phyloP scores from a whole-genome alignment of 2,888 invertebrate genomes.

The Empis livida region DNA sequence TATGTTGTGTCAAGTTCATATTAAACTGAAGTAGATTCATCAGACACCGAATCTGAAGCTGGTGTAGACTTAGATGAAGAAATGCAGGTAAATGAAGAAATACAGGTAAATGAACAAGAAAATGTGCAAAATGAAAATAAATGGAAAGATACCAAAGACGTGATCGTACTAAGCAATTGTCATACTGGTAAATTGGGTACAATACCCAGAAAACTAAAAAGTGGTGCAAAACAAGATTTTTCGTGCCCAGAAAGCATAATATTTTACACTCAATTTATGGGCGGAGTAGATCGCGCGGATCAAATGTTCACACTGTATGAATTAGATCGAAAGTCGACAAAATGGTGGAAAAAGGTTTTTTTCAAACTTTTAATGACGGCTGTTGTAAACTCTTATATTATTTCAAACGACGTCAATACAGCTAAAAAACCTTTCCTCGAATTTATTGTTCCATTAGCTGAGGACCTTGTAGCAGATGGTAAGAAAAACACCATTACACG shows the following conservation, averaged over 20 bases:
- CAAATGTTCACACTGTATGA: conserved; percentile 5
- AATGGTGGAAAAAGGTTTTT: neutral
- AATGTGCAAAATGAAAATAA: neutral
- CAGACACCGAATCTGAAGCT: too few species aligned
- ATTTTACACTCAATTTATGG: neutral
- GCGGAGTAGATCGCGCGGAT: conserved; percentile 2
- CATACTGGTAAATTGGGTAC: neutral
- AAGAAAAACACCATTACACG: neutral
- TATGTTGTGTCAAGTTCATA: too few species aligned
- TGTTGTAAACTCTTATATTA: conserved; percentile 5
- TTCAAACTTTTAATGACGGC: conserved; percentile 5
- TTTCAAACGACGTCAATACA: conserved; percentile 1
- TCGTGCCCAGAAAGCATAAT: too few species aligned
- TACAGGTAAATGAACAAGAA: too few species aligned
- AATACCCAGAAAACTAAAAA: too few species aligned
- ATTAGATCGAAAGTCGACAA: conserved; percentile 5
- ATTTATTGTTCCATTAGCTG: conserved; percentile 4
- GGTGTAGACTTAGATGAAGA: too few species aligned
- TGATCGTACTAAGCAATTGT: conserved; percentile 3
- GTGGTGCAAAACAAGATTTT: too few species aligned
- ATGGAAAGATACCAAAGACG: conserved; percentile 6
- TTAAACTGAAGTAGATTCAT: too few species aligned
- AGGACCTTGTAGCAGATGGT: conserved; percentile 5
- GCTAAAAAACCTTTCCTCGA: conserved; percentile 3
- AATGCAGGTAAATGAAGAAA: too few species aligned